A percentile compares a stretch with the other conserved stretches of the same genome.
Conservation (phyloP, 2,888 invertebrate species). For the Campoletis raptor region DNA sequence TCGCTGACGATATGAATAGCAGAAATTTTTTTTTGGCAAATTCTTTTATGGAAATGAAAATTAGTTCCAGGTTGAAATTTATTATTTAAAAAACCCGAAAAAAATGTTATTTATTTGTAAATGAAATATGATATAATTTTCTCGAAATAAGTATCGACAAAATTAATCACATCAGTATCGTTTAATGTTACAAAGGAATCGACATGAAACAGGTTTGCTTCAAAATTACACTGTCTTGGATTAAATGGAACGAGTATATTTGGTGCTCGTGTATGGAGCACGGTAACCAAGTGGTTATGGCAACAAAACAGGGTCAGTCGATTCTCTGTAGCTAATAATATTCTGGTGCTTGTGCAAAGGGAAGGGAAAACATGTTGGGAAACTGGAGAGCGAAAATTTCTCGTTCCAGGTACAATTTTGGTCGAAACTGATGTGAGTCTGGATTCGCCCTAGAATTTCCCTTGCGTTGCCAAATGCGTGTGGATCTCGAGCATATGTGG, state of each 20-base stretch:
- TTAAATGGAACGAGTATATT: conserved; percentile 1
- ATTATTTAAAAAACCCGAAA: background rate
- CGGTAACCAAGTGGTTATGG: conserved; percentile 30
- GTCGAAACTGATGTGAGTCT: background rate
- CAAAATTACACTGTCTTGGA: background rate
- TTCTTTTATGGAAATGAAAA: too few relatives aligned
- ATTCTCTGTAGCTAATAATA: conserved; percentile 41
- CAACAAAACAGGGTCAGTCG: conserved; percentile 19
- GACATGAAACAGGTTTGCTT: background rate
- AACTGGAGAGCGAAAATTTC: conserved; percentile 9
- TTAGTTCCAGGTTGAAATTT: too few relatives aligned
- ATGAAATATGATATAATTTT: background rate
- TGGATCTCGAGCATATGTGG: conserved; percentile 58
- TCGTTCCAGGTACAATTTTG: conserved; percentile 43
- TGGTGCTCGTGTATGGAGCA: conserved; percentile 11
- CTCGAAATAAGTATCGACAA: background rate
- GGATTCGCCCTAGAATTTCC: conserved; percentile 3
- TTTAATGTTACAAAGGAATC: background rate
- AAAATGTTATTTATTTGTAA: background rate
- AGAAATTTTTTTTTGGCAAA: too few relatives aligned
- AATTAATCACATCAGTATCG: background rate
- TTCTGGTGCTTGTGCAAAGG: conserved; percentile 13
- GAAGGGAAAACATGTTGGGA: conserved; percentile 7
- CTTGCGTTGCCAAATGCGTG: conserved; percentile 30
- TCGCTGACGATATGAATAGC: too few relatives aligned